Base-by-base conservation (phyloP, 1,140 invertebrate genomes). In the Dufourea novaeangliae region DNA sequence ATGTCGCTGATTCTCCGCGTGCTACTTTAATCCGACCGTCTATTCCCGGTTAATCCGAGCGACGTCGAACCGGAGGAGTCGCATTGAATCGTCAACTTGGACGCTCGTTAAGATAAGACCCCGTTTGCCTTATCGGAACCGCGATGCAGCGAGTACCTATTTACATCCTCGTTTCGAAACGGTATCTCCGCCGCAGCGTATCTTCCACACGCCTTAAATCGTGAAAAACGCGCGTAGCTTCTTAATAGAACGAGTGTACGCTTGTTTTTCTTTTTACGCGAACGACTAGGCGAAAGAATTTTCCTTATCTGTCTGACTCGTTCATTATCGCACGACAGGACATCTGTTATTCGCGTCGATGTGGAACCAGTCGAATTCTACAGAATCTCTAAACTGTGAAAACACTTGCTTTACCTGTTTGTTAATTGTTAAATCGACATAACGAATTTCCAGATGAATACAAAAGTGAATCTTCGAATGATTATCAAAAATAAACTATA, bases 91-190 rank as follows among this genome's bases (percentile, higher is more conserved):
- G 8, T 39, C 50, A 34, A 72, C 27, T 56, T 57, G 8, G 25
- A 72, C 59, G 17, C 34, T 34, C 20, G 25, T 39, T 44, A 27
- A 72, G 68, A 79, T 79, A 72, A 72, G 25, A 50, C 11, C 50
- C 64, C n/a, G n/a, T n/a, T n/a, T n/a, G n/a, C 20, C 76, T 80
- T 72, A 79, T 80, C 67, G 46, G 46, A n/a, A 14, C 17, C 8
- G 17, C 22, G 34, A 14, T 7, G n/a, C 22, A 22, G 20, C 25
- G 4, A 39, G 17, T n/a, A n/a, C 11, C 29, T 63, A 71, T 80
- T 78, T 63, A 69, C 57, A 27, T 62, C 25, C 29, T 12, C 32
- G 57, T 62, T 63, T 69, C 54, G 27, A 63, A n/a, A 62, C 46
- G 64, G 57, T 54, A 56, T 27, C 27, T 22, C 12, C 22, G 46